A percentile compares a stretch with the other conserved stretches of the same genome.
Conservation (phyloP, 2,797 vertebrate genomes). For the Anguilla anguilla region DNA sequence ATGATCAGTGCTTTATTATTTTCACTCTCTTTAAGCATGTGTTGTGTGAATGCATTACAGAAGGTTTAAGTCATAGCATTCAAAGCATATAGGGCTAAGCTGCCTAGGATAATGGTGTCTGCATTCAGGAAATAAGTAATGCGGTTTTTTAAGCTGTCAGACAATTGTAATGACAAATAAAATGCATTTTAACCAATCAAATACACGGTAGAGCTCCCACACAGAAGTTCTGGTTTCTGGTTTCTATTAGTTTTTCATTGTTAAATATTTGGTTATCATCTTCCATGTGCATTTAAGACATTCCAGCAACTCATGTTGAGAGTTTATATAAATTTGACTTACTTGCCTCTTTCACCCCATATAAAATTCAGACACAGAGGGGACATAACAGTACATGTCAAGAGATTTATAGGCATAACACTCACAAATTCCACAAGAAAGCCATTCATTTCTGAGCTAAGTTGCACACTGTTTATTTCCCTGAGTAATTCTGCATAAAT, state of each 20-base stretch:
- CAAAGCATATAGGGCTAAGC: neutral
- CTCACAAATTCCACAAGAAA: neutral
- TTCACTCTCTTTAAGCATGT: neutral
- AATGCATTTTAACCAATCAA: neutral
- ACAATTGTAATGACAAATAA: neutral
- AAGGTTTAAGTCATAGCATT: neutral
- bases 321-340: neutral
- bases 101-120: neutral
- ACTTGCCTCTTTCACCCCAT: neutral
- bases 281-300: neutral
- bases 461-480: neutral
- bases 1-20: neutral
- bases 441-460: neutral
- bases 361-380: neutral
- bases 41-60: neutral
- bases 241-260: neutral
- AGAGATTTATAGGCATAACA: neutral
- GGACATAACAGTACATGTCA: neutral
- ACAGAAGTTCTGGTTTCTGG: neutral
- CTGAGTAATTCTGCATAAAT: neutral
- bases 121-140: neutral
- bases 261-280: neutral
- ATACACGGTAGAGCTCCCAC: neutral
- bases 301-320: neutral
- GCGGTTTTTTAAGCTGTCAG: neutral